These are phyloP conservation scores for Philypnodon macrostomus DNA, from an alignment of 2,797 vertebrate genomes.

Conservation along the genomic window DNA sequence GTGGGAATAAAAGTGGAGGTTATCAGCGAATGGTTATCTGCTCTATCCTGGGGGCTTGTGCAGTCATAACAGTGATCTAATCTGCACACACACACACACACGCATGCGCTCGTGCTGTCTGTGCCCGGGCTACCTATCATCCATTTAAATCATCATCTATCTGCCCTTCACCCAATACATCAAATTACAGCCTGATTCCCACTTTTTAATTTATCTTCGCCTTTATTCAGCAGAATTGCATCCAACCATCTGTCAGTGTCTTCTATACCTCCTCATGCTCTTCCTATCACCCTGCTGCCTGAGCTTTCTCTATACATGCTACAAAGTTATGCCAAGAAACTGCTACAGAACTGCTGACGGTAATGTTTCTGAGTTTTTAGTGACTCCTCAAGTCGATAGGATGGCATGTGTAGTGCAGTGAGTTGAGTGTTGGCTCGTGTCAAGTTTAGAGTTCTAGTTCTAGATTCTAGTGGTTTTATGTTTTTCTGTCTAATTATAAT, in stretches of 20 bases:
- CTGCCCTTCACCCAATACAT: conserved; percentile 52
- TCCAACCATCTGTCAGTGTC: conserved; percentile 33
- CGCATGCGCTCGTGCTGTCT: conserved; percentile 14
- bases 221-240: conserved; percentile 43
- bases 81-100: conserved; percentile 52
- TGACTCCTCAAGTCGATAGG: conserved; percentile 27
- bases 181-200: conserved; percentile 50
- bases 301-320: conserved; percentile 41
- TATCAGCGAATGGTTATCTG: conserved; percentile 69
- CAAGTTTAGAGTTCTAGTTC: neutral
- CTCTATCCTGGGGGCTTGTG: conserved; percentile 62
- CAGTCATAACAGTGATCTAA: conserved; percentile 74
- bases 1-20: conserved; percentile 63
- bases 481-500: no score
- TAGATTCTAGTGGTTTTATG: neutral
- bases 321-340: conserved; percentile 38
- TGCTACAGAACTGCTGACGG: conserved; percentile 48
- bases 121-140: conserved; percentile 61
- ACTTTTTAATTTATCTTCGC: conserved; percentile 52
- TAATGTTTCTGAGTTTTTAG: conserved; percentile 48
- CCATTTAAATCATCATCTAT: conserved; percentile 55
- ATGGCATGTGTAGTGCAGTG: conserved; percentile 1
- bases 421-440: neutral
- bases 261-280: conserved; percentile 7
- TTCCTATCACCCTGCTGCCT: conserved; percentile 19